Base-by-base conservation (phyloP, 2,888 invertebrate species). In the Lasiommata megera region DNA sequence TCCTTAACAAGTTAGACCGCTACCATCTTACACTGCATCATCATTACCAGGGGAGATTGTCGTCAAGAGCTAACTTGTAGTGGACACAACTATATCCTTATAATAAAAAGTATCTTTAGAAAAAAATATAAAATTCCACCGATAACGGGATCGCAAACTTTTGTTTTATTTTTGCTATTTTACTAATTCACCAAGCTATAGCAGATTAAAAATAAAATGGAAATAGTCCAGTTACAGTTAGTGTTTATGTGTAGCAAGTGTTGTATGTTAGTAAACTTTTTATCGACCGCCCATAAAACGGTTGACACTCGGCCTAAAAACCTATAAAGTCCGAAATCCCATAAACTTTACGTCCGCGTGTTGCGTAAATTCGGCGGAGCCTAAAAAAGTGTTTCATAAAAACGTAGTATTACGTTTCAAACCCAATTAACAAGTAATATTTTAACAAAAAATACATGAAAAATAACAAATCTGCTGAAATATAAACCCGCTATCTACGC, bases 311-410 rank as follows among this genome's bases (percentile, higher is more conserved):
- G 70, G 69, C 67, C 68, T 65, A 57, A 72, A 68, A 70, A 62
- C 77, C 78, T 72, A 81, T 85, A 82, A 82, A 78, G 71, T 68
- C 74, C 73, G 68, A 79, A 79, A 78, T 76, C 73, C 71, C 77
- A 79, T 87, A 85, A 88, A 87, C 74, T 84, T 85, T 84, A 85
- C 73, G 78, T 77, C 73, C 75, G 71, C 81, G 73, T 79, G 79
- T 82, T 80, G 77, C 75, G 84, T 88, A 86, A 88, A 88, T 79
- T 58, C 54, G 60, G 51, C 43, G 41, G 54, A 37, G 53, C 50
- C 54, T 60, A 50, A 56, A 56, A 48, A 58, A 60, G 57, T 46
- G 12, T 28, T 52, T 63, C 54, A 61, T 63, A 60, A 61, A 64
- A 65, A n/a, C 41, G 9, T 17, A 41, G 29, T 16, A 37, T 31